Evolutionary conservation across 64 coral and sea anemone genomes (phyloP), one percentile per base, ranked within the genome.

Genomic region (Platygyra sinensis): DNA sequence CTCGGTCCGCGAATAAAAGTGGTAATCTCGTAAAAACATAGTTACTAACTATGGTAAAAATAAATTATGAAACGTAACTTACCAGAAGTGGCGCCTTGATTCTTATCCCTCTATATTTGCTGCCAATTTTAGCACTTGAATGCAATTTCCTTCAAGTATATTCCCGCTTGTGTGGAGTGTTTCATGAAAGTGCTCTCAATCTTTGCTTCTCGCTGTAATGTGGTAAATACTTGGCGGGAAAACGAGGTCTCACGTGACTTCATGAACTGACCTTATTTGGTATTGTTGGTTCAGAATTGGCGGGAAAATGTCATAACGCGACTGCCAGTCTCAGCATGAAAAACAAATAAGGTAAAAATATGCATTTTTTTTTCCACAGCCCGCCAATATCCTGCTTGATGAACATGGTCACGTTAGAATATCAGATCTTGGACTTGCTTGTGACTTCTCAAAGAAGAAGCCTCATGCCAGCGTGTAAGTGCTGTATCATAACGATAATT

Each of bases 401-500:
- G 97, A 99, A 55, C 94, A 99, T 80, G 97, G 97, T 25, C 97
- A 99, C 24, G 97, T 99, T 29, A 88, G 97, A 72, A 99, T 99
- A 93, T 99, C 97, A 67, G 97, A 99, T 93, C 87, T 99, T 75
- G 97, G 97, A 20, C 87, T 99, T 57, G 97, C 97, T 31, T 99
- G 97, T 88, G 97, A 99, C 86, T 99, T 99, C 42, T 96, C 94
- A 30, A 95, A 96, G 90, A 99, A 99, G 75, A 99, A 99, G 86
- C 97, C 97, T 24, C 97, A 99, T 73, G 97, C 97, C 63, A 99
- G 97, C 60, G 97, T 99, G 97, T 99, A 99, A 99, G 97, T 98
- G 54, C n/a, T 42, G 63, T 52, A 15, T 57, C 42, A 46, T 46
- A 8, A 6, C 4, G 42, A 46, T 6, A 46, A 46, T 46, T 46